Conservation (phyloP, 2,113 vertebrate species). For the Ammospiza nelsoni region DNA sequence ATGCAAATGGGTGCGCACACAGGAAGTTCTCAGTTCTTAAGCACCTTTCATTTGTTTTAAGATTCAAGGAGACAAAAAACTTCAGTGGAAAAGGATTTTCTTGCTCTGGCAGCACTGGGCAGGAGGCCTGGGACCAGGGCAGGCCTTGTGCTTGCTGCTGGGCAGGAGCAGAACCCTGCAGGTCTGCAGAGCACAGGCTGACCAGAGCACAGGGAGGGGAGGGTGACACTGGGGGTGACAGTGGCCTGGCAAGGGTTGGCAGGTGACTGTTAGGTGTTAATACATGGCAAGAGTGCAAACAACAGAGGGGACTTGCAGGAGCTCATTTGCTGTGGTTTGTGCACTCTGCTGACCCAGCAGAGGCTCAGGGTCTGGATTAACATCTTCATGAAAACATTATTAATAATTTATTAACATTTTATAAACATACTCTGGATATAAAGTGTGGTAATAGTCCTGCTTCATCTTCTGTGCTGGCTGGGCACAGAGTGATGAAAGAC, state of each 20-base stretch:
- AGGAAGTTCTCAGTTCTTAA: conserved; percentile 29
- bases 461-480: background rate
- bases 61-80: background rate
- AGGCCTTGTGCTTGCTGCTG: background rate
- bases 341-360: background rate
- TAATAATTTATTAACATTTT: conserved; percentile 57
- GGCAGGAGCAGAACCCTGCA: background rate
- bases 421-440: conserved; percentile 28
- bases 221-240: background rate
- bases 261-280: background rate
- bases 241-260: background rate
- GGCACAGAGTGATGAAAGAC: background rate
- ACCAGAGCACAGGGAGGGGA: background rate
- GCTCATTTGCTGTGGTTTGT: background rate
- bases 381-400: conserved; percentile 7
- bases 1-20: background rate
- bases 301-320: background rate
- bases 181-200: background rate
- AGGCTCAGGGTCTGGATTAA: background rate
- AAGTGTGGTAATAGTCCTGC: conserved; percentile 16
- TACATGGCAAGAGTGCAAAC: background rate
- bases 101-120: background rate
- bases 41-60: conserved; percentile 55
- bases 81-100: background rate
- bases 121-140: background rate